Conservation (phyloP, 2,113 vertebrate species). For the Hippocampus guttulatus region DNA sequence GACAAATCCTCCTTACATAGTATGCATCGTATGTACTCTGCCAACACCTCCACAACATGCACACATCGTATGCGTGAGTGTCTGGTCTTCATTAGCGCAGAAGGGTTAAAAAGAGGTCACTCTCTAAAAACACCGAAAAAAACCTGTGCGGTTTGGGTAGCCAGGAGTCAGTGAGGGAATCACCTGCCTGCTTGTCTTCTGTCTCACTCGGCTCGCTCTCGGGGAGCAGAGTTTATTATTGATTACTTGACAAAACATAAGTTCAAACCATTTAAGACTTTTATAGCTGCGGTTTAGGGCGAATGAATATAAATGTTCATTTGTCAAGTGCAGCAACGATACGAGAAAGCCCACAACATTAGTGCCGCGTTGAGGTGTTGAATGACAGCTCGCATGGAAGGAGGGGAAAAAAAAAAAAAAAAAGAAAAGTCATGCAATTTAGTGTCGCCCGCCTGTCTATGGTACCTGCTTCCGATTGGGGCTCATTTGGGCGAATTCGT, state of each 20-base stretch:
- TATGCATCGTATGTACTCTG: not conserved
- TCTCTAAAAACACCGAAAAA: conserved; percentile 18
- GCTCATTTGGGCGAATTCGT: not conserved
- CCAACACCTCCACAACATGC: not conserved
- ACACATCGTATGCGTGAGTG: conserved; percentile 2
- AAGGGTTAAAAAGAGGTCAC: conserved; percentile 41
- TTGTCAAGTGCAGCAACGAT: not conserved
- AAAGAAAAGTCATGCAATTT: not conserved
- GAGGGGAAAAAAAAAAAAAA: not conserved
- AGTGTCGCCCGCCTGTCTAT: not conserved
- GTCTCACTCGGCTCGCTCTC: not conserved
- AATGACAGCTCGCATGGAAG: not conserved
- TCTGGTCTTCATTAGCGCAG: conserved; percentile 49
- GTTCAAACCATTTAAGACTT: not conserved
- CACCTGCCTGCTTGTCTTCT: conserved; percentile 25
- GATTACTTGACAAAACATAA: conserved; percentile 4
- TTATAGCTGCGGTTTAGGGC: not conserved
- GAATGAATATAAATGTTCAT: not conserved
- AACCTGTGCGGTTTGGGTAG: conserved; percentile 5
- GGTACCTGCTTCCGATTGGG: not conserved
- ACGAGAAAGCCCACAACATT: not conserved
- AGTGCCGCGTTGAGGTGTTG: not conserved
- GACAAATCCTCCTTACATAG: not conserved
- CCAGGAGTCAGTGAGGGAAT: conserved; percentile 13
- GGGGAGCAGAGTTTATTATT: not conserved